Evolutionary conservation across 2,888 invertebrate genomes (phyloP), one percentile per base, ranked within the genome.

Genomic region (Hypena proboscidalis): DNA sequence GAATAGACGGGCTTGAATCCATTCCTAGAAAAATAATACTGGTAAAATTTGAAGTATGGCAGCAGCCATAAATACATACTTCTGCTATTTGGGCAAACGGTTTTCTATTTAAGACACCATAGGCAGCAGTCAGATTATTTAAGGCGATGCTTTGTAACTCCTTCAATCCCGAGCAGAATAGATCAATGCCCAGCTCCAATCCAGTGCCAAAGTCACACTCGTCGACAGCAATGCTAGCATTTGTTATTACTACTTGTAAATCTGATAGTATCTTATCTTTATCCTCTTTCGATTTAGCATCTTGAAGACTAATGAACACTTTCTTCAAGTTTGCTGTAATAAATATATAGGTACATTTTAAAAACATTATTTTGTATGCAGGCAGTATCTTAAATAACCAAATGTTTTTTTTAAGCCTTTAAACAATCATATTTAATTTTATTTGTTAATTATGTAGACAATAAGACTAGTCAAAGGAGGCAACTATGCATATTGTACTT

Each of bases 201-300:
- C 97, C 96, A 37, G 97, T 97, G 0, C 98, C 99, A 84, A 97
- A 98, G 80, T 99, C 98, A 74, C 96, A 96, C 80, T 99, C 99
- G 74, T 99, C 99, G 41, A 96, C 94, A 0, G 98, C 99, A 77
- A 97, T 97, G 77, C 94, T 96, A 3, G 97, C 95, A 40, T 94
- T 94, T 2, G 96, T 97, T 47, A 97, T 93, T 1, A 97, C 88
- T 41, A 97, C 96, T 66, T 97, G 96, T 2, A 98, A 76, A 15
- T 94, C 93, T 11, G 94, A 94, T 46, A 96, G 88, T 17, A 93
- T 83, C 32, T 86, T 90, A 46, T 92, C 86, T 62, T 93, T 93
- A 51, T 95, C 93, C 6, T 84, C 87, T 13, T 94, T 91, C 2
- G 87, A 79, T 48, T 89, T 89, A 6, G 93, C 92, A 27, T 93